These are phyloP conservation scores for Cliona cf. orientalis DNA, from an alignment of 37 sponge, comb jelly and placozoan species.

Conservation along the genomic window DNA sequence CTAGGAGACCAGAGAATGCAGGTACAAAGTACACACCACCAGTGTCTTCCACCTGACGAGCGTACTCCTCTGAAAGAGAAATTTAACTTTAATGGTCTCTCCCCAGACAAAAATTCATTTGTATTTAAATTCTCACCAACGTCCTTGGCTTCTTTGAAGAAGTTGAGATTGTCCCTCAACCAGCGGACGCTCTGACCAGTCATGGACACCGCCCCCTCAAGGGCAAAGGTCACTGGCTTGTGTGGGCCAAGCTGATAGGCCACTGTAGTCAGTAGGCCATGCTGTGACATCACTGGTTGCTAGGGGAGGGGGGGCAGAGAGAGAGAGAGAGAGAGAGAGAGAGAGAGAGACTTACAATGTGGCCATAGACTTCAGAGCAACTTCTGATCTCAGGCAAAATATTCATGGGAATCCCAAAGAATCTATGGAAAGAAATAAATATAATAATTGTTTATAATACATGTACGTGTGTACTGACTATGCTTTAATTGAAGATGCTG, in stretches of 20 bases:
- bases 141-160: conserved; percentile 70
- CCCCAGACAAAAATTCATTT: background rate
- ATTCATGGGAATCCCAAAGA: conserved; percentile 75
- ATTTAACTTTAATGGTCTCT: too few relatives aligned
- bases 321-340: conserved; percentile 4
- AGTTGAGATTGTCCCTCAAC: conserved; percentile 82
- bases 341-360: background rate
- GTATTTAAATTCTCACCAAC: too few relatives aligned
- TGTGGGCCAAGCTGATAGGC: conserved; percentile 87
- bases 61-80: conserved; percentile 64
- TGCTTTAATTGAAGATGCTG: too few relatives aligned
- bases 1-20: conserved; percentile 97
- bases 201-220: conserved; percentile 96
- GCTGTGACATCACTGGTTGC: conserved; percentile 62
- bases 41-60: conserved; percentile 66
- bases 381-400: conserved; percentile 89
- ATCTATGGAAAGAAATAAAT: too few relatives aligned
- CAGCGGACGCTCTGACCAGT: conserved; percentile 94
- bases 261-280: conserved; percentile 96
- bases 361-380: conserved; percentile 80
- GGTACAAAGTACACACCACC: conserved; percentile 98
- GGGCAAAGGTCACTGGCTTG: conserved; percentile 69
- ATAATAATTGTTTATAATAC: too few relatives aligned
- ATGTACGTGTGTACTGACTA: too few relatives aligned
- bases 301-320: conserved; percentile 2